A percentile compares a stretch with the other conserved stretches of the same genome.
Evolutionary conservation across 1,140 invertebrate genomes (phyloP).

Genomic region (Drosophila tsacasi): DNA sequence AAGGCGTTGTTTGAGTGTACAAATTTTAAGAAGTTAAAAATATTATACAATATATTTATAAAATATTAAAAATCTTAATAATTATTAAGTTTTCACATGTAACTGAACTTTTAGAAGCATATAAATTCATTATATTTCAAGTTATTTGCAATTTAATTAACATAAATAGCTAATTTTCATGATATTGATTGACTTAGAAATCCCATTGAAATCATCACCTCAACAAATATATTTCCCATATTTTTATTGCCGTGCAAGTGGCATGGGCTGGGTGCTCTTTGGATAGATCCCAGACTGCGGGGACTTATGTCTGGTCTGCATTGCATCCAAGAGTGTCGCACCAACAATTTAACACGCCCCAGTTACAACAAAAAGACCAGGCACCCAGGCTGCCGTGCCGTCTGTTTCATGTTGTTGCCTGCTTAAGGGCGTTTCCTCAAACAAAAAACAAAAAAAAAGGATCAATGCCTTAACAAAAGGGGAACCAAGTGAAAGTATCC

Average conservation of each 20-base stretch:
- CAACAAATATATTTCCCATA: not conserved
- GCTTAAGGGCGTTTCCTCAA: slow-evolving; percentile 46
- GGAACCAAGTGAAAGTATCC: slow-evolving; percentile 48
- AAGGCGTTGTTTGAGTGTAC: not conserved
- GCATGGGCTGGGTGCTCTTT: slow-evolving; percentile 3
- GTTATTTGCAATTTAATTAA: too few relatives aligned
- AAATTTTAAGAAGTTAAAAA: not conserved
- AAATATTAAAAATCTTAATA: too few relatives aligned
- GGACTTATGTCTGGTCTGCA: slow-evolving; percentile 49
- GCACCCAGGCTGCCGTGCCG: not conserved
- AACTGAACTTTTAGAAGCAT: too few relatives aligned
- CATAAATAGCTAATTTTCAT: too few relatives aligned
- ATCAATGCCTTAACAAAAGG: slow-evolving; percentile 28
- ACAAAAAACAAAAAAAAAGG: slow-evolving; percentile 1
- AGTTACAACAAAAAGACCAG: slow-evolving; percentile 48
- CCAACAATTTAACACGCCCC: slow-evolving; percentile 70
- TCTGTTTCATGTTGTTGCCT: slow-evolving; percentile 49
- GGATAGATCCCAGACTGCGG: slow-evolving; percentile 41
- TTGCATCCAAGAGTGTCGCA: slow-evolving; percentile 62
- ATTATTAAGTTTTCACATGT: too few relatives aligned
- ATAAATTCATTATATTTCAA: too few relatives aligned
- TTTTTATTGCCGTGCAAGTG: slow-evolving; percentile 2
- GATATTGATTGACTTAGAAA: too few relatives aligned
- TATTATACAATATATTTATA: too few relatives aligned
- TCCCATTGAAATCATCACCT: not conserved